Evolutionary conservation across 2,113 vertebrate species (phyloP).

Genomic region (Ellobius talpinus): DNA sequence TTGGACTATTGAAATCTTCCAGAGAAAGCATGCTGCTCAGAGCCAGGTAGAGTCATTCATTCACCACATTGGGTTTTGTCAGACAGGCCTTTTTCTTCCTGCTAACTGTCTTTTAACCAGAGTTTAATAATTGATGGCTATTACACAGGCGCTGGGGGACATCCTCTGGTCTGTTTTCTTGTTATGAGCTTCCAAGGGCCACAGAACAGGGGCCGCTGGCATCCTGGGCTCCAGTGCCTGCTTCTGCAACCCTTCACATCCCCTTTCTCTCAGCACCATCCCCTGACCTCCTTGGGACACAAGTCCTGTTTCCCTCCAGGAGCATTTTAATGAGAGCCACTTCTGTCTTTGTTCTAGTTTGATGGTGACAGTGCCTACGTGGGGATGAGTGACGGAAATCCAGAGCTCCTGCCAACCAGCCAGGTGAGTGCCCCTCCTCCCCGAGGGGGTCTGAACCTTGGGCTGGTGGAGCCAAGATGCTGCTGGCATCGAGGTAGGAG

Average conservation of each 20-base stretch:
- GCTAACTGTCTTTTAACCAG: not conserved
- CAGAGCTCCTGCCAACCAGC: conserved; percentile 96
- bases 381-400: conserved; percentile 97
- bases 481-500: not conserved
- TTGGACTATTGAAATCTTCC: not conserved
- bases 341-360: conserved; percentile 92
- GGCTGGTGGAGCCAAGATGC: conserved; percentile 25
- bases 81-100: not conserved
- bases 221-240: not conserved
- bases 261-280: not conserved
- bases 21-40: not conserved
- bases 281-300: not conserved
- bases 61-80: not conserved
- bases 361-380: conserved; percentile 99
- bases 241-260: not conserved
- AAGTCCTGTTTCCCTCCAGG: not conserved
- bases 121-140: not conserved
- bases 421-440: conserved; percentile 90
- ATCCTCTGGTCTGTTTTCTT: not conserved
- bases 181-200: not conserved
- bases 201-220: not conserved
- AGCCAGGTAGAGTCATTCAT: not conserved
- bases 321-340: conserved; percentile 66
- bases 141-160: not conserved
- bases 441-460: not conserved